These are phyloP conservation scores for Argyresthia albistria DNA, from an alignment of 2,888 invertebrate species.

Conservation along the genomic window DNA sequence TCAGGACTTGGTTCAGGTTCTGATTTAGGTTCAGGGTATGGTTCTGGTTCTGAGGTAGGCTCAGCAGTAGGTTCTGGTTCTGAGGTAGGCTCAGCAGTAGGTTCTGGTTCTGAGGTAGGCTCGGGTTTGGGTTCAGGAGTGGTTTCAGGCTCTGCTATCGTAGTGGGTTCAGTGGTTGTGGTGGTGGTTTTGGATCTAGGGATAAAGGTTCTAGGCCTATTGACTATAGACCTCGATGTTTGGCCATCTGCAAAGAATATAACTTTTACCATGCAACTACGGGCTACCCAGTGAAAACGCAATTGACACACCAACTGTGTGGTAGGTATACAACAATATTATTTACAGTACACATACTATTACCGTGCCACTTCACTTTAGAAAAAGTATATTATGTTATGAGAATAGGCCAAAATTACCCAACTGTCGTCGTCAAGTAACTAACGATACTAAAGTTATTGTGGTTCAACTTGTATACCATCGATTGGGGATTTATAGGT, in stretches of 20 bases:
- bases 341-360: too few species aligned
- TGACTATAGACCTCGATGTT: too few species aligned
- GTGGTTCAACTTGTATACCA: too few species aligned
- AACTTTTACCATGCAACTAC: conserved; percentile 50
- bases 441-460: too few species aligned
- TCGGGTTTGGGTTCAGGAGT: conserved; percentile 33
- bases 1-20: conserved; percentile 37
- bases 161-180: conserved; percentile 30
- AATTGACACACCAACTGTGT: too few species aligned
- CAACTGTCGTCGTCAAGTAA: too few species aligned
- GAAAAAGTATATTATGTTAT: too few species aligned
- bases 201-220: neutral
- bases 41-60: conserved; percentile 39
- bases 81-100: conserved; percentile 37
- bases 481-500: too few species aligned
- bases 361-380: too few species aligned
- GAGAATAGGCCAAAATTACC: too few species aligned
- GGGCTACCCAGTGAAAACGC: too few species aligned
- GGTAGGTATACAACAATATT: too few species aligned
- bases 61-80: conserved; percentile 35
- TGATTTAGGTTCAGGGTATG: conserved; percentile 51
- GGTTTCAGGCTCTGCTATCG: conserved; percentile 43
- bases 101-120: conserved; percentile 51
- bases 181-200: neutral
- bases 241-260: conserved; percentile 53